phyloP scores from a whole-genome alignment of 2,797 vertebrate species.

The Morus bassanus region DNA sequence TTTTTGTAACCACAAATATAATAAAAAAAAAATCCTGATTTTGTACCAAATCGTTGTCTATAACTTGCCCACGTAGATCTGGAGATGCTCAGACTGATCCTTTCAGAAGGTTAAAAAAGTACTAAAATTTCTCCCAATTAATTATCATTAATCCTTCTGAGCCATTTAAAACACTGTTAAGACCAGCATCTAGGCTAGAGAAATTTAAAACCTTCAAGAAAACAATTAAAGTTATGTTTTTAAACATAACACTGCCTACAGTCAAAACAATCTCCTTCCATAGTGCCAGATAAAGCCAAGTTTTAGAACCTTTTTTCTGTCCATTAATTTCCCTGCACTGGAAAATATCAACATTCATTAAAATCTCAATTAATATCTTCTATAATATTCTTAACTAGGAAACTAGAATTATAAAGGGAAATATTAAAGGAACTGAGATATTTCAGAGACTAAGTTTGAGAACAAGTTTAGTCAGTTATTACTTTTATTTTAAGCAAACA shows the following conservation, averaged over 20 bases:
- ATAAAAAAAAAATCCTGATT: neutral
- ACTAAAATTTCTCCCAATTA: neutral
- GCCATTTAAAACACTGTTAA: neutral
- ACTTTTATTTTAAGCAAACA: neutral
- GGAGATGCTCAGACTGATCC: neutral
- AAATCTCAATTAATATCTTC: neutral
- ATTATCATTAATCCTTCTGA: neutral
- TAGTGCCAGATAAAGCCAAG: neutral
- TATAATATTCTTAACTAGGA: neutral
- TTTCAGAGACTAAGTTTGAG: neutral
- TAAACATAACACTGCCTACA: neutral
- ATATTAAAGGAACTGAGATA: neutral
- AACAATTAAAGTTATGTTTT: neutral
- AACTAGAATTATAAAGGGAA: neutral
- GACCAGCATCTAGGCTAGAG: neutral
- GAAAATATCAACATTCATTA: neutral
- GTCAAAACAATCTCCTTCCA: neutral
- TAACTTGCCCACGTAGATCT: neutral
- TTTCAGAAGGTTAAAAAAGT: neutral
- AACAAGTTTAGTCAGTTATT: neutral
- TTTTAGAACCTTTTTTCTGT: neutral
- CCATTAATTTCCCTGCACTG: neutral
- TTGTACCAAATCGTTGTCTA: neutral
- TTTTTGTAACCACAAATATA: neutral
- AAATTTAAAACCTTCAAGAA: neutral